Percentiles rank a stretch among this genome's conserved stretches.
Evolutionary conservation across 2,797 vertebrate genomes (phyloP).

Genomic region (Cirrhinus molitorella): DNA sequence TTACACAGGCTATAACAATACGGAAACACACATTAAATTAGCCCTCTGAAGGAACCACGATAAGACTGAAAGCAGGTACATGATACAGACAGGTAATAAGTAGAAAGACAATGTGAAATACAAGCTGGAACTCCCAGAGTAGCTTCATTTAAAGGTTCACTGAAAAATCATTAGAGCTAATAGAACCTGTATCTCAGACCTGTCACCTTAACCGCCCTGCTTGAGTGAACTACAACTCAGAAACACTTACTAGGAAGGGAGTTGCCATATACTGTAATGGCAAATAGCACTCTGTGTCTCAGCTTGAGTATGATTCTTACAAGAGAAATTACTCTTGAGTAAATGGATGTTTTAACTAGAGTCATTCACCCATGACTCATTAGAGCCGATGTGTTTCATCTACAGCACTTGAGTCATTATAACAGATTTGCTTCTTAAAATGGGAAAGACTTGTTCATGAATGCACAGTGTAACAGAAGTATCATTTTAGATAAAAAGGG

Average conservation of each 20-base stretch:
- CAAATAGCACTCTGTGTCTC: not conserved
- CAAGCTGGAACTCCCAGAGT: not conserved
- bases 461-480: not conserved
- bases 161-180: conserved; percentile 46
- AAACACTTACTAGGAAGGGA: not conserved
- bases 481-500: conserved; percentile 3
- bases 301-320: not conserved
- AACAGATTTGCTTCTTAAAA: not conserved
- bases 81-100: not conserved
- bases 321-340: conserved; percentile 29
- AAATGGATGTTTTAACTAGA: conserved; percentile 36
- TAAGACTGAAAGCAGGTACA: not conserved
- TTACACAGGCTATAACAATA: not conserved
- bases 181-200: conserved; percentile 26
- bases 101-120: conserved; percentile 30
- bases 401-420: conserved; percentile 20
- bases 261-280: not conserved
- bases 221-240: not conserved
- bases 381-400: conserved; percentile 27
- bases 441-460: not conserved
- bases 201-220: conserved; percentile 3
- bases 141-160: conserved; percentile 49
- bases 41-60: conserved; percentile 1
- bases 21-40: not conserved
- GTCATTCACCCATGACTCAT: conserved; percentile 28